phyloP scores from a whole-genome alignment of 2,888 invertebrate genomes.

The Oscheius sp. region DNA sequence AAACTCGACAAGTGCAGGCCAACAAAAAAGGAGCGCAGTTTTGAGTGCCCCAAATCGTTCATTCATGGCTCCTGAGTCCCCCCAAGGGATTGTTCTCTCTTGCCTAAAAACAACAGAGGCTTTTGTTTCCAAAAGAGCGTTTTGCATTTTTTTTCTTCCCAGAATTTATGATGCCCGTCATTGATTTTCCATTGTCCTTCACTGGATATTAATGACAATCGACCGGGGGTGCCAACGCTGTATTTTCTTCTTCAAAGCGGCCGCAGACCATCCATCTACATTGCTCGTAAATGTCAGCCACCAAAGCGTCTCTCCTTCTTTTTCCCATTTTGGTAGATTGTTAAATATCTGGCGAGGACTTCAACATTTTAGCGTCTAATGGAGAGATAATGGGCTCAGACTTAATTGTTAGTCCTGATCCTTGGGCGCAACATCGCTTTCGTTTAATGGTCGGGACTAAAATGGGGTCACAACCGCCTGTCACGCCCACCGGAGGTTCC shows the following conservation, averaged over 20 bases:
- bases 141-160: background rate
- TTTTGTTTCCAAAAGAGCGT: background rate
- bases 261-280: background rate
- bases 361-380: too few relatives aligned
- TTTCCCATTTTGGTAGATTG: background rate
- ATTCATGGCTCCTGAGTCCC: slow-evolving; percentile 13
- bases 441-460: slow-evolving; percentile 24
- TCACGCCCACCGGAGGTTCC: slow-evolving; percentile 24
- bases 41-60: slow-evolving; percentile 21
- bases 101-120: slow-evolving; percentile 3
- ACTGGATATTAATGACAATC: slow-evolving; percentile 2
- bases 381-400: background rate
- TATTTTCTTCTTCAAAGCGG: slow-evolving; percentile 11
- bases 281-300: background rate
- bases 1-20: background rate
- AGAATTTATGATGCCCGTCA: background rate
- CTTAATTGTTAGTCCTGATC: slow-evolving; percentile 21
- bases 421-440: slow-evolving; percentile 28
- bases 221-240: slow-evolving; percentile 2
- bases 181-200: background rate
- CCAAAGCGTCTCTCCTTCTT: background rate
- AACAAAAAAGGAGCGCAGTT: background rate
- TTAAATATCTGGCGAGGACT: too few relatives aligned
- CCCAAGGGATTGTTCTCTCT: slow-evolving; percentile 16
- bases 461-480: slow-evolving; percentile 29